Conservation (phyloP, 2,113 vertebrate species). For the Entelurus aequoreus region DNA sequence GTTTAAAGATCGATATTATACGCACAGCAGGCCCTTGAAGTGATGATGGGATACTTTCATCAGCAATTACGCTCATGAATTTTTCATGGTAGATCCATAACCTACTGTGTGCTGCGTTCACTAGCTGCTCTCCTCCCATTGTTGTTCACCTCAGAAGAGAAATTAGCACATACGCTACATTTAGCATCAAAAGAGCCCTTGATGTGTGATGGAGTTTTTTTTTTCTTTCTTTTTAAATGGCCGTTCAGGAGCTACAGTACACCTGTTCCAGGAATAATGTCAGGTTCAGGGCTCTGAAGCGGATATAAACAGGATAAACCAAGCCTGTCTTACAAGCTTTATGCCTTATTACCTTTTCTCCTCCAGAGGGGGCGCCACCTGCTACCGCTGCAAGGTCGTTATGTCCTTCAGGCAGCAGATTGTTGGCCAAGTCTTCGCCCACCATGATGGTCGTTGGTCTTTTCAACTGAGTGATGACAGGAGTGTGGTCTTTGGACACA, state of each 20-base stretch:
- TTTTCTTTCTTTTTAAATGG: neutral
- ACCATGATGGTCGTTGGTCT: conserved; percentile 41
- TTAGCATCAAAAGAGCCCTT: neutral
- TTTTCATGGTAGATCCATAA: conserved; percentile 10
- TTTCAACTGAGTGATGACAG: conserved; percentile 53
- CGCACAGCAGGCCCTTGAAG: neutral
- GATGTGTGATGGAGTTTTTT: neutral
- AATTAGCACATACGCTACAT: neutral
- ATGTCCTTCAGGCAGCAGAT: conserved; percentile 40
- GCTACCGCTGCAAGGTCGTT: conserved; percentile 47
- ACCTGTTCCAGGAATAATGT: conserved; percentile 28
- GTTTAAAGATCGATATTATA: conserved; percentile 2
- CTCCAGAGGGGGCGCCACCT: conserved; percentile 54
- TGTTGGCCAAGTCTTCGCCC: conserved; percentile 16
- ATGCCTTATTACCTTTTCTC: conserved; percentile 43
- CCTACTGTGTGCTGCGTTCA: neutral
- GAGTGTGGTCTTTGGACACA: conserved; percentile 61
- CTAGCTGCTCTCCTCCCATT: conserved; percentile 10
- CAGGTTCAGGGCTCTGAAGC: conserved; percentile 36
- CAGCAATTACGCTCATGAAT: conserved; percentile 13
- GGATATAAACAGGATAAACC: conserved; percentile 37
- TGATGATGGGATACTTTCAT: conserved; percentile 2
- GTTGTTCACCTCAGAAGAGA: conserved; percentile 4
- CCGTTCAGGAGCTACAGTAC: conserved; percentile 12
- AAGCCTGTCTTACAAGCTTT: conserved; percentile 38